phyloP scores from a whole-genome alignment of 2,888 invertebrate genomes.

The Sacculina carcini region DNA sequence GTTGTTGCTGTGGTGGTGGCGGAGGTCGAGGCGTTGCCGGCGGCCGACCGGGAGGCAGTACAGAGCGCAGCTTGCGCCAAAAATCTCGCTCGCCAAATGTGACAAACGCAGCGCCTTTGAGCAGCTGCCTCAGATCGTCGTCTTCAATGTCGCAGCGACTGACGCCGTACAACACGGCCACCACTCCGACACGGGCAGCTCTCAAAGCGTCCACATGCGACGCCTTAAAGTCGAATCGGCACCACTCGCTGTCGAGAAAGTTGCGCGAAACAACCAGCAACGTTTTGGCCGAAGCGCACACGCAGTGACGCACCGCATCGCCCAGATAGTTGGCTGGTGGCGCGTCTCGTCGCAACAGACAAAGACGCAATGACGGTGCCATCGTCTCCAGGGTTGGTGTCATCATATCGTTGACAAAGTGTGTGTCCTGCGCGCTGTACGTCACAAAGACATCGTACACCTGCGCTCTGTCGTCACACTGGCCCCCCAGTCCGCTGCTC shows the following conservation, averaged over 20 bases:
- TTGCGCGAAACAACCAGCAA: slow-evolving; percentile 65
- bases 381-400: slow-evolving; percentile 60
- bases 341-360: slow-evolving; percentile 72
- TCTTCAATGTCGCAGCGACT: slow-evolving; percentile 51
- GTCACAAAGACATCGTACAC: slow-evolving; percentile 85
- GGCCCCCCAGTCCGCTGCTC: background rate
- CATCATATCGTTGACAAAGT: slow-evolving; percentile 64
- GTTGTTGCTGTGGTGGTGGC: too few relatives aligned
- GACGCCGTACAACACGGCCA: slow-evolving; percentile 56
- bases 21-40: too few relatives aligned
- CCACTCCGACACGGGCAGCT: slow-evolving; percentile 36
- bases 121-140: slow-evolving; percentile 54
- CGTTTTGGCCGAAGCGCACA: slow-evolving; percentile 51
- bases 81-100: slow-evolving; percentile 71
- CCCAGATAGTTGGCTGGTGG: slow-evolving; percentile 65
- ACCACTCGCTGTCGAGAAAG: slow-evolving; percentile 68
- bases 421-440: slow-evolving; percentile 76
- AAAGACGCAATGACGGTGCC: slow-evolving; percentile 49
- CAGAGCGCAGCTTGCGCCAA: slow-evolving; percentile 73
- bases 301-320: slow-evolving; percentile 41
- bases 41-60: slow-evolving; percentile 40
- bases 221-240: slow-evolving; percentile 61
- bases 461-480: slow-evolving; percentile 22
- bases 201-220: slow-evolving; percentile 59
- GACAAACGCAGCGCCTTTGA: slow-evolving; percentile 57